Evolutionary conservation across 1,140 invertebrate genomes (phyloP).

Genomic region (Heliconius eleuchia): DNA sequence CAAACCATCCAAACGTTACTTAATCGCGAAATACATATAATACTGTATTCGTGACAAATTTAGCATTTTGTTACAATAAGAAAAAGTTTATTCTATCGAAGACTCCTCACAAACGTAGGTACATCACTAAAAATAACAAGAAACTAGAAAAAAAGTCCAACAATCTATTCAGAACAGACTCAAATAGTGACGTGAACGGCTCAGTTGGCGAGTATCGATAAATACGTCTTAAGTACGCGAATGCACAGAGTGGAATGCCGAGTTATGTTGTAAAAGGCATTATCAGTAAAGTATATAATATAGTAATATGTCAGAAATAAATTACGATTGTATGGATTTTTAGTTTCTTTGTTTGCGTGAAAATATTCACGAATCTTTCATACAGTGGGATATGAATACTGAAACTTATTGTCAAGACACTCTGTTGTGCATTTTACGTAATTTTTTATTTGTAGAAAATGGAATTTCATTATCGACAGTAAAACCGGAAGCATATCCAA

Average conservation of each 20-base stretch:
- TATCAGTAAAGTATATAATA: slow-evolving; percentile 53
- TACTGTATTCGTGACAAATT: slow-evolving; percentile 45
- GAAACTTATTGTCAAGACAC: too few species aligned
- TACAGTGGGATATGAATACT: background rate
- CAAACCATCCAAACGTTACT: slow-evolving; percentile 32
- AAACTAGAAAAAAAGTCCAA: slow-evolving; percentile 42
- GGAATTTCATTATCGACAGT: too few species aligned
- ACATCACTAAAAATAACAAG: slow-evolving; percentile 34
- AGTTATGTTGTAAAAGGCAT: slow-evolving; percentile 39
- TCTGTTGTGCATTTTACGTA: too few species aligned
- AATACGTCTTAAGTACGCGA: slow-evolving; percentile 49
- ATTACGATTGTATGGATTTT: slow-evolving; percentile 44
- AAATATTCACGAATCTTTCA: background rate
- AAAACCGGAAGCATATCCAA: too few species aligned
- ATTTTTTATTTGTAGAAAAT: too few species aligned
- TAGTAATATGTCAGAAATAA: slow-evolving; percentile 48
- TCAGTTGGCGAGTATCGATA: slow-evolving; percentile 43
- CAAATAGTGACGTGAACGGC: slow-evolving; percentile 47
- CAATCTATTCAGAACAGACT: slow-evolving; percentile 22
- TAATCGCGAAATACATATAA: slow-evolving; percentile 52
- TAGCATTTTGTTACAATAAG: slow-evolving; percentile 47
- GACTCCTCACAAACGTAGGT: slow-evolving; percentile 16
- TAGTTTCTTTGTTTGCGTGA: slow-evolving; percentile 1
- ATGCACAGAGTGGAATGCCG: slow-evolving; percentile 49
- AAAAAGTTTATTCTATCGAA: slow-evolving; percentile 15